Evolutionary conservation across 1,140 invertebrate species (phyloP), one percentile per base, ranked within the genome.

Genomic region (Agraylea sexmaculata): DNA sequence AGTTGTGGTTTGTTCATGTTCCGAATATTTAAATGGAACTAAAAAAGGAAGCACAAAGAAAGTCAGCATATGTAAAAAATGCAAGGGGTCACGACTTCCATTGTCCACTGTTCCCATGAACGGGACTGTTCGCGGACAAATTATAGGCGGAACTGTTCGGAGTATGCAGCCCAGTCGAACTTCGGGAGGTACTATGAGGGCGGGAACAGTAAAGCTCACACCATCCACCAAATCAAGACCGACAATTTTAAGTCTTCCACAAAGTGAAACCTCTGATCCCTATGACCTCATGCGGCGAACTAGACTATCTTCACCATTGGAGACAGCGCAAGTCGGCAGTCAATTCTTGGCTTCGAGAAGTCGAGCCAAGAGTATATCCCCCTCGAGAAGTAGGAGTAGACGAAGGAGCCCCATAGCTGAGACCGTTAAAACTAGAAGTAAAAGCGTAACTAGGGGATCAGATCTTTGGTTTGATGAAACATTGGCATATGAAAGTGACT

Each of bases 241-340:
- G 28, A 69, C 70, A 19, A 78, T 77, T 49, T 53, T 68, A 13
- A 66, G 46, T 30, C 43, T 72, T 36, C 58, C 60, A 22, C 69
- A 69, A 53, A 70, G 64, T 45, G 60, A 65, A 40, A 45, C 39
- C 11, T 37, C 62, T 19, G 82, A 86, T 62, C 82, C 83, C 1
- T 87, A 86, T 60, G 82, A 85, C 59, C 66, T 83, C 40, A 83
- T 87, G 77, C 69, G 83, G 51, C 66, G 80, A 38, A 81, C 74
- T 46, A 70, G 82, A 46, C 54, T 87, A 43, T 63, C 73, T 27
- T 74, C 78, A 13, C 76, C 78, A 3, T 61, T 66, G 40, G 70
- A 73, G 21, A 38, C 46, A 56, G 42, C 57, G 31, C 58, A 64
- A 33, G 65, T 66, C 10, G 65, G 65, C 11, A 68, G 65, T 55